Base-by-base conservation (phyloP, 2,888 invertebrate genomes). In the Beris chalybata region DNA sequence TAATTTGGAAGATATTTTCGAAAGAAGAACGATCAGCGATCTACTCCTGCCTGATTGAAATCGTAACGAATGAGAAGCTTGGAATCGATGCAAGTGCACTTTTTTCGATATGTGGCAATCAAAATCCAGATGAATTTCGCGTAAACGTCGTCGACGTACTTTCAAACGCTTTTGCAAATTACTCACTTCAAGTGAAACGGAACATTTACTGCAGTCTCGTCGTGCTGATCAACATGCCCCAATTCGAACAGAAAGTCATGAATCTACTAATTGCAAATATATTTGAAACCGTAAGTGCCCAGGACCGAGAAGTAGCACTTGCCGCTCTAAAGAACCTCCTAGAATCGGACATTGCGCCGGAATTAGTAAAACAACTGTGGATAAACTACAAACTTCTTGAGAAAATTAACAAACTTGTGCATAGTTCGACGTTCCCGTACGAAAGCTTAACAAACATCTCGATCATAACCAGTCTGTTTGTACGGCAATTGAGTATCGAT, bases 61-160 rank as follows among this genome's bases (percentile, higher is more conserved):
- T 83, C 64, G 76, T 87, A 15, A 83, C 85, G 64, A 74, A 77
- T 67, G 79, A 64, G 30, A 53, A 54, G n/a, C 4, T 15, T 11
- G 32, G 52, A 38, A 15, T 44, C n/a, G 58, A 68, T 50, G 71
- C 82, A 29, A 61, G 55, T 12, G 12, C 32, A 2, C 32, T 85
- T 29, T 78, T 88, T n/a, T 82, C 84, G 70, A 77, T 79, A 43
- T 83, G 86, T 65, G 83, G 85, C 0, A 77, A 77, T 67, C 79
- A 81, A 66, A 84, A 85, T 77, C 84, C 85, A 0, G 79, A 74
- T 76, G 79, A 86, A 83, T 72, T 88, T 77, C 83, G 79, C 73
- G 81, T 82, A 2, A 82, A 82, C 69, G 82, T 82, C 31, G 72
- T 71, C 56, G 31, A 50, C 4, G 61, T 69, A 50, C 68, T 72